Percentiles rank a stretch among this genome's conserved stretches.
phyloP scores from a whole-genome alignment of 2,888 invertebrate genomes.

The Drosophila nigricruria region DNA sequence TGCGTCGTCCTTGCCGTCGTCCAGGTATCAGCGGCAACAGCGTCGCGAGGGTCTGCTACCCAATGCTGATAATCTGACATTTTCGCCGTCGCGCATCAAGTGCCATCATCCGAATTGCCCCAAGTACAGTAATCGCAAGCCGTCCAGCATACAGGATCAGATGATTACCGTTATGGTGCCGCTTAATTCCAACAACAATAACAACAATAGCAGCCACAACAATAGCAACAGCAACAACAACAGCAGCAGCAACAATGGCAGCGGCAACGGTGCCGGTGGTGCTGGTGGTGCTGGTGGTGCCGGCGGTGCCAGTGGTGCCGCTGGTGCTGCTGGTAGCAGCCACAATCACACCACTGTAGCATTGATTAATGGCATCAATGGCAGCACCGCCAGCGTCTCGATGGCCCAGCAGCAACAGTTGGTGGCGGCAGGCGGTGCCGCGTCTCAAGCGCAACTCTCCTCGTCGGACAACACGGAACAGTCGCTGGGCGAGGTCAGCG shows the following conservation, averaged over 20 bases:
- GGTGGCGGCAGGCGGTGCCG: conserved; percentile 7
- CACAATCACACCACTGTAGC: conserved; percentile 38
- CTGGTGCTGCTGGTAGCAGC: conserved; percentile 4
- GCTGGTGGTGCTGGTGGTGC: neutral
- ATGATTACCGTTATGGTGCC: conserved; percentile 86
- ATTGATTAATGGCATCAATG: conserved; percentile 47
- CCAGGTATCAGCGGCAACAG: conserved; percentile 85
- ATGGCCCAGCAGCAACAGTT: conserved; percentile 27
- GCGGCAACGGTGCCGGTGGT: no score
- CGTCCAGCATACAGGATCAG: conserved; percentile 85
- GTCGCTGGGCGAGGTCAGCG: conserved; percentile 69
- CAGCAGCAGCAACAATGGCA: conserved; percentile 29
- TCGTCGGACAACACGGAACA: conserved; percentile 85
- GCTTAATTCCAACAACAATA: conserved; percentile 84
- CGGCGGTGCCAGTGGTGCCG: neutral
- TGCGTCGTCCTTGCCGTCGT: neutral
- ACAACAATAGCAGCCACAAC: conserved; percentile 66
- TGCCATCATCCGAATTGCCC: conserved; percentile 85
- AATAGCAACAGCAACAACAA: conserved; percentile 49
- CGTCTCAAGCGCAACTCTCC: conserved; percentile 55
- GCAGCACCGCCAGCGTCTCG: conserved; percentile 37
- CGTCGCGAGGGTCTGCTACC: conserved; percentile 85
- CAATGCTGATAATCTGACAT: conserved; percentile 85
- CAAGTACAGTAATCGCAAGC: conserved; percentile 83
- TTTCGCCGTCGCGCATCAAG: conserved; percentile 85